Evolutionary conservation across 2,888 invertebrate species (phyloP), one percentile per base, ranked within the genome.

Genomic region (Agonum fuliginosum): DNA sequence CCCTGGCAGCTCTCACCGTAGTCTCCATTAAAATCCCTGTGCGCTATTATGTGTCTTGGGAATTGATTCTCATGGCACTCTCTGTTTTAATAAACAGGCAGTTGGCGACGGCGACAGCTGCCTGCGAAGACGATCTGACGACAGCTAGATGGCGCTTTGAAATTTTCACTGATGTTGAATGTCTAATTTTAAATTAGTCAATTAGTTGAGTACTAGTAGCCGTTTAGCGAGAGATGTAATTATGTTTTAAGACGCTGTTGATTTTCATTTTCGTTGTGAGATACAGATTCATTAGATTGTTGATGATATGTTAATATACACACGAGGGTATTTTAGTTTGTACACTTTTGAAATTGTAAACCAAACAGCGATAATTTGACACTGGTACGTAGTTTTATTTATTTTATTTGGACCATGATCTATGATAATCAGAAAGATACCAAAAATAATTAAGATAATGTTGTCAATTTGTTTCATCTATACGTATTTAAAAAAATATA

Each of bases 131-230:
- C 30, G 65, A 46, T 65, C 65, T 46, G 74, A 58, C 65, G 74
- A 74, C 74, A 74, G 74, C 74, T 74, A 74, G 41, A 74, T 74
- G 74, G 41, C 30, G 43, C 73, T 34, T 14, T 67, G 37, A 20
- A 4, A 37, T 41, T 54, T 51, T 54, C 54, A 54, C 54, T 54
- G 54, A 54, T 54, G 54, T 72, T 54, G 54, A 72, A 72, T 72
- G 54, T 72, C 72, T 72, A 72, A 72, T 72, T 72, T 72, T 72
- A 72, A 72, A 72, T 72, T 72, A 54, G 72, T 54, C 54, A 72
- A 72, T 72, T 72, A 43, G 54, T 72, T 19, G 69, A 19, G 41
- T 22, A 20, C 41, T 46, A 37, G 41, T 67, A 67, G 43, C 22
- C 22, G 41, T 67, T 67, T 67, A 67, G 41, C 41, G 67, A 22